Base-by-base conservation (phyloP, 1,140 invertebrate genomes). In the Episyrphus balteatus region DNA sequence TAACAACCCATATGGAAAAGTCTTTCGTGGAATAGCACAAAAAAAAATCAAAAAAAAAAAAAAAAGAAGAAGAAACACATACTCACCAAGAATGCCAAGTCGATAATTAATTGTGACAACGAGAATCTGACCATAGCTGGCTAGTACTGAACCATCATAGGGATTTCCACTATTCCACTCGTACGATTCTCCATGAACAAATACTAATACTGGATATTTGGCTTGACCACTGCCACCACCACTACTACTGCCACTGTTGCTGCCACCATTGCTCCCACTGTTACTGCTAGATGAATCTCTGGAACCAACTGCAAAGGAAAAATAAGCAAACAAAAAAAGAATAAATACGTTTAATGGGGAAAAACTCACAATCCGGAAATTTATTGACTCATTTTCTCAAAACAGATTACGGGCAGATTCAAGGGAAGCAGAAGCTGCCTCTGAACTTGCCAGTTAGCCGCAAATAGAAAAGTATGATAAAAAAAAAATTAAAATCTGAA, bases 41-140 rank as follows among this genome's bases (percentile, higher is more conserved):
- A n/a, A n/a, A n/a, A n/a, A 36, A 36, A 36, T 12, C 12, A 36
- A n/a, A 36, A 36, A 3, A 5, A 36, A n/a, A 36, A 36, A 36
- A 12, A n/a, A 36, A n/a, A n/a, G 3, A 41, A 2, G 15, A 2
- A 21, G 3, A 33, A 33, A 41, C 10, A n/a, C 18, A 46, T 50
- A 76, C 83, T 86, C 75, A 97, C 94, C 93, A 55, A 98, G 72
- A 59, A 96, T 83, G 51, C 94, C 95, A 34, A 98, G 81, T 53
- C 95, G 80, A 75, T 96, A 99, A 79, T 98, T 99, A 63, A 98
- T 83, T 51, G 92, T 93, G 66, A 98, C 88, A 48, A 98, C 92
- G 54, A 98, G 87, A 55, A 97, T 82, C 56, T 89, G 83, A 19
- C 92, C 88, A 64, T 90, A 88, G 58, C 89, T 90, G 42, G 92